These are phyloP conservation scores for Alexandromys oeconomus DNA, from an alignment of 2,797 vertebrate genomes.

Conservation along the genomic window DNA sequence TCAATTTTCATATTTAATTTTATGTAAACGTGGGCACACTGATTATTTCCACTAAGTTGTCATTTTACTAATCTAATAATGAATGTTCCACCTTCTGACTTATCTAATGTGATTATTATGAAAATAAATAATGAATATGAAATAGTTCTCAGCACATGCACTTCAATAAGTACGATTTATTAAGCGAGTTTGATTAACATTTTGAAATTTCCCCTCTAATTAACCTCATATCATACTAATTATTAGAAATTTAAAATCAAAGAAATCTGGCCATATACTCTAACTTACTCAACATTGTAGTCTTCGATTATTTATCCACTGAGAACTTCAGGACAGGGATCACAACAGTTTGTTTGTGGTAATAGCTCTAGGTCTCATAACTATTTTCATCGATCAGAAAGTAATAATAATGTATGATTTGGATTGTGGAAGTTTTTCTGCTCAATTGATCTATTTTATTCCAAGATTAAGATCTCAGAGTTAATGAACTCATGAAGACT, in stretches of 20 bases:
- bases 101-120: neutral
- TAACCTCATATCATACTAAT: neutral
- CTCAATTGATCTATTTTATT: neutral
- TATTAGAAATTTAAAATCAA: neutral
- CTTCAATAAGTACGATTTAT: neutral
- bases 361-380: neutral
- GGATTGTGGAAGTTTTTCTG: neutral
- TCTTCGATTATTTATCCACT: neutral
- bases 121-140: constrained; percentile 16
- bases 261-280: neutral
- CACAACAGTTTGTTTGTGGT: neutral
- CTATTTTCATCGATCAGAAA: neutral
- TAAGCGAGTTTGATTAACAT: neutral
- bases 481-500: neutral
- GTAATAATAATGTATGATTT: neutral
- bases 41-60: neutral
- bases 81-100: neutral
- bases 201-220: neutral
- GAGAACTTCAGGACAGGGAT: neutral
- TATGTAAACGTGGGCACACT: neutral
- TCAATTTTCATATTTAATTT: neutral
- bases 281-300: neutral
- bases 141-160: neutral
- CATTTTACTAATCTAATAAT: constrained; percentile 19
- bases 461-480: neutral